phyloP scores from a whole-genome alignment of 1,140 invertebrate species.

The Drosophila erecta region DNA sequence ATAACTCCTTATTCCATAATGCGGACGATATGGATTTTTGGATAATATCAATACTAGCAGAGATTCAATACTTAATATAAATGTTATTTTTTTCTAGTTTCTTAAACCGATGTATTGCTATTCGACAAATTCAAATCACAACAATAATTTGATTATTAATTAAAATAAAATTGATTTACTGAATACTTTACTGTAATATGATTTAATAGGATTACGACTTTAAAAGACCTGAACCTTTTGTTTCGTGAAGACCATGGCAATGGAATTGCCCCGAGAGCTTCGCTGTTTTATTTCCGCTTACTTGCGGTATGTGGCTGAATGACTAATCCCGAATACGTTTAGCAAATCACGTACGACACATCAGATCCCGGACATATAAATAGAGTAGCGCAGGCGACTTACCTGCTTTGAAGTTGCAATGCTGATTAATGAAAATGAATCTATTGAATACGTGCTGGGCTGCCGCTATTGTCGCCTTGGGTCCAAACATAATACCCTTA shows the following conservation, averaged over 20 bases:
- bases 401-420: conserved; percentile 57
- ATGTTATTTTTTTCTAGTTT: too few relatives aligned
- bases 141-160: too few relatives aligned
- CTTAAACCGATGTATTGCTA: too few relatives aligned
- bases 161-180: too few relatives aligned
- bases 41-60: too few relatives aligned
- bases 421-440: conserved; percentile 74
- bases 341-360: conserved; percentile 70
- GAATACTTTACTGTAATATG: too few relatives aligned
- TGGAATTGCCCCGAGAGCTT: background rate
- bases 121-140: too few relatives aligned
- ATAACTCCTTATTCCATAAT: background rate
- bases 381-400: conserved; percentile 18
- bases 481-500: conserved; percentile 57
- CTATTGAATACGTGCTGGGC: conserved; percentile 54
- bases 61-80: too few relatives aligned
- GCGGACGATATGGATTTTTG: too few relatives aligned
- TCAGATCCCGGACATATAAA: conserved; percentile 25
- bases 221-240: conserved; percentile 6
- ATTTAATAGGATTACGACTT: too few relatives aligned
- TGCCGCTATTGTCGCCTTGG: conserved; percentile 20
- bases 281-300: conserved; percentile 40
- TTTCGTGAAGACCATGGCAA: conserved; percentile 18
- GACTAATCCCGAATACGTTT: conserved; percentile 62
- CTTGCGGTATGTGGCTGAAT: conserved; percentile 27